phyloP scores from a whole-genome alignment of 2,113 vertebrate species.

The Chinchilla lanigera region DNA sequence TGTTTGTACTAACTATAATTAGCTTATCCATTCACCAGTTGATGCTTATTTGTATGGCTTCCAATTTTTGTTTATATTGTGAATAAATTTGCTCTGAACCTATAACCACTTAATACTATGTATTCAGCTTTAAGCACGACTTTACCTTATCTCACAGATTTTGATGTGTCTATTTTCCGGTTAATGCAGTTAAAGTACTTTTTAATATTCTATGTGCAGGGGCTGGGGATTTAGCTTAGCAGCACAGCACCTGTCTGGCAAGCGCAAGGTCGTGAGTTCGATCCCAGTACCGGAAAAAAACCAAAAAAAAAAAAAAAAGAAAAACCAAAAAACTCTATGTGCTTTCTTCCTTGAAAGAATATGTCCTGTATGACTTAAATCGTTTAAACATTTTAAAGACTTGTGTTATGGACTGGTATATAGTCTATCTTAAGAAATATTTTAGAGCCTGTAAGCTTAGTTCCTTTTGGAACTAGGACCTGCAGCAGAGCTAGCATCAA shows the following conservation, averaged over 20 bases:
- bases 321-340: no score
- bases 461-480: neutral
- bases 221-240: no score
- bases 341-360: neutral
- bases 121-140: neutral
- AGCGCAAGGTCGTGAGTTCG: no score
- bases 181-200: neutral
- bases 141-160: slow-evolving; percentile 31
- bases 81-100: neutral
- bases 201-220: no score
- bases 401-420: neutral
- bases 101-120: neutral
- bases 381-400: neutral
- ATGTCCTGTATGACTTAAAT: neutral
- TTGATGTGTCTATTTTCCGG: neutral
- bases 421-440: neutral
- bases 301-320: no score
- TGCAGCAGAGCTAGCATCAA: neutral
- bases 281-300: no score
- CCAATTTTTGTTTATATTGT: neutral
- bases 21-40: neutral
- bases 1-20: slow-evolving; percentile 1
- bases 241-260: no score
- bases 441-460: neutral
- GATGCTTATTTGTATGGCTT: neutral